Conservation (phyloP, 35 echinoderm and acorn worm genomes). For the Ophiothrix spiculata region DNA sequence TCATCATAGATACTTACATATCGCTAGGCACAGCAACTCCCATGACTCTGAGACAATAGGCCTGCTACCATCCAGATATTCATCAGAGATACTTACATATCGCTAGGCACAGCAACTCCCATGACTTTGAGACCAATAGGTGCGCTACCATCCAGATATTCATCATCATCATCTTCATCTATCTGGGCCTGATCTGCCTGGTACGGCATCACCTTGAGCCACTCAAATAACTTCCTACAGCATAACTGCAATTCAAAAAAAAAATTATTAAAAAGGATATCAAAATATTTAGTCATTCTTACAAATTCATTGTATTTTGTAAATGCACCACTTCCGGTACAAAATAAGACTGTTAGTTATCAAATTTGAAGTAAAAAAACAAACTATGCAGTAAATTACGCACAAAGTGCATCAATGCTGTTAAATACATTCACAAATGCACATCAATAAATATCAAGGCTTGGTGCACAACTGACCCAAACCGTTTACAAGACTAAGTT, state of each 20-base stretch:
- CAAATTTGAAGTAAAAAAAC: too few relatives aligned
- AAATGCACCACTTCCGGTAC: too few relatives aligned
- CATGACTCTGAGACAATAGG: constrained; percentile 76
- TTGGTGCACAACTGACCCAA: too few relatives aligned
- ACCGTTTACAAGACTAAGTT: too few relatives aligned
- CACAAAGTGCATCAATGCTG: too few relatives aligned
- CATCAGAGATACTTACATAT: constrained; percentile 73
- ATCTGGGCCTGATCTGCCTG: constrained; percentile 82
- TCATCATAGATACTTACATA: constrained; percentile 83
- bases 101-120: constrained; percentile 69
- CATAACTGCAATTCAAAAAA: constrained; percentile 38
- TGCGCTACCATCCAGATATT: constrained; percentile 65
- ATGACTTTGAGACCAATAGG: constrained; percentile 79
- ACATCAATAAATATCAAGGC: too few relatives aligned
- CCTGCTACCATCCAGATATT: constrained; percentile 66
- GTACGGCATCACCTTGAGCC: constrained; percentile 88
- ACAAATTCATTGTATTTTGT: too few relatives aligned
- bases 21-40: constrained; percentile 70
- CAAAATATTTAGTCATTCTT: too few relatives aligned
- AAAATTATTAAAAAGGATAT: too few relatives aligned
- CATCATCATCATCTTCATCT: constrained; percentile 84
- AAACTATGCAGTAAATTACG: too few relatives aligned
- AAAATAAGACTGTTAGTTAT: too few relatives aligned
- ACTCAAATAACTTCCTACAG: constrained; percentile 77
- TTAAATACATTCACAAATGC: too few relatives aligned